Percentiles rank a stretch among this genome's conserved stretches.
Conservation (phyloP, 2,888 invertebrate species). For the Myathropa florea region DNA sequence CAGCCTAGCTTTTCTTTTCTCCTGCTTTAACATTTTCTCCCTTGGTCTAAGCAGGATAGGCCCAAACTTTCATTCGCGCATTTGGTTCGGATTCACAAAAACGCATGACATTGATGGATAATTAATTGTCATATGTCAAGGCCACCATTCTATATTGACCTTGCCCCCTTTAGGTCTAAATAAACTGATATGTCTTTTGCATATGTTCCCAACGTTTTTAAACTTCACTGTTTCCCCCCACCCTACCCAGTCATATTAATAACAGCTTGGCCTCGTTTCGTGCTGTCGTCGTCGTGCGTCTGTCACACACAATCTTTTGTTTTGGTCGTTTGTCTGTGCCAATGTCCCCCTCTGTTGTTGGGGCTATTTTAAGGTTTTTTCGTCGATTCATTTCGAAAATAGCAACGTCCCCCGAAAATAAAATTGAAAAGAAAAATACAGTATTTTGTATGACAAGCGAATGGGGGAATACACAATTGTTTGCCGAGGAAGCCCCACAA, state of each 20-base stretch:
- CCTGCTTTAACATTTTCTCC: too few relatives aligned
- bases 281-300: slow-evolving; percentile 36
- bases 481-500: slow-evolving; percentile 37
- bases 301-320: slow-evolving; percentile 57
- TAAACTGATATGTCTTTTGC: background rate
- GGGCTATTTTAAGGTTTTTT: slow-evolving; percentile 47
- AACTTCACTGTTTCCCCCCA: slow-evolving; percentile 41
- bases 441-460: background rate
- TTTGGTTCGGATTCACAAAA: background rate
- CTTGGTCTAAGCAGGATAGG: too few relatives aligned
- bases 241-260: slow-evolving; percentile 37
- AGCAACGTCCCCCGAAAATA: slow-evolving; percentile 55
- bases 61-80: background rate
- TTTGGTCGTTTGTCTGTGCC: slow-evolving; percentile 31
- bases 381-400: slow-evolving; percentile 39
- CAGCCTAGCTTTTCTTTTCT: too few relatives aligned
- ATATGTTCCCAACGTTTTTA: slow-evolving; percentile 13
- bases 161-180: background rate
- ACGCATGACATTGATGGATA: background rate
- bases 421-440: slow-evolving; percentile 21
- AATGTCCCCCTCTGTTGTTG: slow-evolving; percentile 2
- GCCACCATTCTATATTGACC: background rate
- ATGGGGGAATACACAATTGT: slow-evolving; percentile 11
- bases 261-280: slow-evolving; percentile 63
- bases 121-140: background rate